Evolutionary conservation across 2,113 vertebrate species (phyloP).

Genomic region (Dicrurus megarhynchus): DNA sequence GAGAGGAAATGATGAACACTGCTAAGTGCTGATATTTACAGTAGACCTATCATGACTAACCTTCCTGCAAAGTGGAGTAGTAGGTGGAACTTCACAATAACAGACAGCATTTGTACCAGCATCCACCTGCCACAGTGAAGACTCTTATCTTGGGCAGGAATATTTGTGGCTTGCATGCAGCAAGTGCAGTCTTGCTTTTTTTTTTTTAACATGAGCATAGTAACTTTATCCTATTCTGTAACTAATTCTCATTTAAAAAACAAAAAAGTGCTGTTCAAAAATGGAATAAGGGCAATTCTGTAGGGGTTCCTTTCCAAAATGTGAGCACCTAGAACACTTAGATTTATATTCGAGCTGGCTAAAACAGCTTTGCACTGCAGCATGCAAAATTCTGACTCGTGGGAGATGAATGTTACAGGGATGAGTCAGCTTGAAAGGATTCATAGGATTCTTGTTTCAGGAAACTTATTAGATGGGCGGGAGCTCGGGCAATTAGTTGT

Average conservation of each 20-base stretch:
- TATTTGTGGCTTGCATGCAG: not conserved
- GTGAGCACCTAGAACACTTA: not conserved
- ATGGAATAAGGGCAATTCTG: not conserved
- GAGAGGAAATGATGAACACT: not conserved
- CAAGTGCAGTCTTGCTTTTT: not conserved
- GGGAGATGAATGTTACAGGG: not conserved
- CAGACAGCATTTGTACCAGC: not conserved
- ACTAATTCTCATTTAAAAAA: not conserved
- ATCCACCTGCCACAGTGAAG: not conserved
- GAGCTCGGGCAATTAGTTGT: not conserved
- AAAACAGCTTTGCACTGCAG: not conserved
- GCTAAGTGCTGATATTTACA: not conserved
- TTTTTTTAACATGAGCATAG: not conserved
- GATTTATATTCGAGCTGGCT: not conserved
- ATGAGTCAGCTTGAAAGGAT: slow-evolving; percentile 3
- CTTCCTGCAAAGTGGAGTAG: not conserved
- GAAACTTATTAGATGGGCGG: not conserved
- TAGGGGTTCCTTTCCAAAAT: not conserved
- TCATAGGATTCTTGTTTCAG: not conserved
- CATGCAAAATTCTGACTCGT: not conserved
- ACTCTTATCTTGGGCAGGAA: not conserved
- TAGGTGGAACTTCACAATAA: not conserved
- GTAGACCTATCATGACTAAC: not conserved
- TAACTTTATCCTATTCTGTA: not conserved
- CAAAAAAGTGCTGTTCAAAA: not conserved